These are phyloP conservation scores for Bembecia ichneumoniformis DNA, from an alignment of 2,888 invertebrate genomes.

Conservation along the genomic window DNA sequence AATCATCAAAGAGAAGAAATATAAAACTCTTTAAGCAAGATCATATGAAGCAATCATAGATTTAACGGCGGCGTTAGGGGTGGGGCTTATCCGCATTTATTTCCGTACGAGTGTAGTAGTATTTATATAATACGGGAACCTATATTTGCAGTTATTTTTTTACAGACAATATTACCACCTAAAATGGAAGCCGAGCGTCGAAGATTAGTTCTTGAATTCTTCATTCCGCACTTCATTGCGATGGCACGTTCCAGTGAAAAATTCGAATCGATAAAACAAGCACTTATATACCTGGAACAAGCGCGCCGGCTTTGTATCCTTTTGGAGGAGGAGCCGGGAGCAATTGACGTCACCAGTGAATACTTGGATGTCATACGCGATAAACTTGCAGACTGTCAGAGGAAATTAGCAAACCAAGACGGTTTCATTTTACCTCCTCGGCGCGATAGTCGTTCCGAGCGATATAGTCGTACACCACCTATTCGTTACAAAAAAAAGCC, in stretches of 20 bases:
- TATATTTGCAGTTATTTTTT: neutral
- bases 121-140: too few relatives aligned
- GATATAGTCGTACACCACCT: conserved; percentile 22
- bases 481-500: conserved; percentile 35
- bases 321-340: conserved; percentile 70
- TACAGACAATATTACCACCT: conserved; percentile 48
- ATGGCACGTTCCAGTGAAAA: conserved; percentile 77
- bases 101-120: too few relatives aligned
- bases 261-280: conserved; percentile 74
- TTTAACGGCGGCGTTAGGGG: too few relatives aligned
- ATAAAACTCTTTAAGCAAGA: too few relatives aligned
- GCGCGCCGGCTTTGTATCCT: conserved; percentile 76
- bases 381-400: conserved; percentile 60
- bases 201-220: conserved; percentile 77
- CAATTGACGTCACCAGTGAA: conserved; percentile 65
- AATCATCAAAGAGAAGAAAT: too few relatives aligned
- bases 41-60: neutral
- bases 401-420: conserved; percentile 48
- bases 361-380: conserved; percentile 70
- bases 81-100: too few relatives aligned
- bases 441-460: conserved; percentile 36
- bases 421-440: conserved; percentile 52
- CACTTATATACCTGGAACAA: conserved; percentile 79
- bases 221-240: conserved; percentile 79
- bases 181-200: conserved; percentile 74